Evolutionary conservation across 2,888 invertebrate species (phyloP).

Genomic region (Hydroisotoma schaefferi): DNA sequence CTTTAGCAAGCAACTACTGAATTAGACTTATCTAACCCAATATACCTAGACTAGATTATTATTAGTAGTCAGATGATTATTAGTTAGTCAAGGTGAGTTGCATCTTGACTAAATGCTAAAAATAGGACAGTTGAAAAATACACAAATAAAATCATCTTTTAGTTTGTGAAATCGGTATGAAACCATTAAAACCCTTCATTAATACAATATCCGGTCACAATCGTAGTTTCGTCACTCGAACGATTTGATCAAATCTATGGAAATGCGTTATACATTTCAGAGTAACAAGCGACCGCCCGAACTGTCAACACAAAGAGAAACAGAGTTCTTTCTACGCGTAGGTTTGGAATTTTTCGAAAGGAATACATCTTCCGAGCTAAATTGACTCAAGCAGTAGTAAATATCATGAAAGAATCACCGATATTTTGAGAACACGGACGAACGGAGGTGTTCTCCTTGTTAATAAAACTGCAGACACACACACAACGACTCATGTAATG

Average conservation of each 20-base stretch:
- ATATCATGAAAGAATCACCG: neutral
- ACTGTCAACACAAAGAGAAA: constrained; percentile 12
- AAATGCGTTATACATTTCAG: no score
- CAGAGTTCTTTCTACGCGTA: constrained; percentile 8
- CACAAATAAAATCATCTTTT: neutral
- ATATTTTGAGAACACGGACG: constrained; percentile 14
- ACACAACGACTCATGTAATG: neutral
- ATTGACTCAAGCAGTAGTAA: constrained; percentile 2
- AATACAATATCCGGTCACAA: no score
- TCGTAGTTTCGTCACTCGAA: no score
- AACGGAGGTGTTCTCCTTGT: neutral
- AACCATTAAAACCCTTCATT: no score
- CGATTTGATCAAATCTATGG: no score
- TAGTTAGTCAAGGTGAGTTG: no score
- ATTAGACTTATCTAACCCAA: no score
- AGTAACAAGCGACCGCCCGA: neutral
- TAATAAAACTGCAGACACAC: neutral
- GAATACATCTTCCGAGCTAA: constrained; percentile 1
- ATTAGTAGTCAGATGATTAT: no score
- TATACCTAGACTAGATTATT: no score
- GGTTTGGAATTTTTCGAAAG: constrained; percentile 15
- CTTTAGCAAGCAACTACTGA: no score
- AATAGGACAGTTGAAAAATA: neutral
- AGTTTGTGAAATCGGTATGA: neutral
- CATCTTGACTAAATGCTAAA: no score